phyloP scores from a whole-genome alignment of 2,797 vertebrate genomes.

The Lutjanus argentimaculatus region DNA sequence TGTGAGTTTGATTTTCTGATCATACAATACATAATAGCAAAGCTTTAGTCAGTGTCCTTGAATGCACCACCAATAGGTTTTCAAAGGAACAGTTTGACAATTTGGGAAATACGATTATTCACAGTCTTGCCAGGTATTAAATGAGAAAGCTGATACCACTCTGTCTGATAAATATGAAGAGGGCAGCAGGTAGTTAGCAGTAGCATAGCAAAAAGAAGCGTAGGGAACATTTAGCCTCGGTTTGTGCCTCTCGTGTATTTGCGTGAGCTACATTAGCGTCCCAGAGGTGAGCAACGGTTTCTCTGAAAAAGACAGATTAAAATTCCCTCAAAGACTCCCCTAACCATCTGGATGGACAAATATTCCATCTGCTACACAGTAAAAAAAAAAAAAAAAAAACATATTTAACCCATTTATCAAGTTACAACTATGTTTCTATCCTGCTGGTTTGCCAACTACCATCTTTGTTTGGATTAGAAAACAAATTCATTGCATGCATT shows the following conservation, averaged over 20 bases:
- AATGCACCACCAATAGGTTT: slow-evolving; percentile 19
- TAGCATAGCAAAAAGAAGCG: neutral
- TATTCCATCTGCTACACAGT: neutral
- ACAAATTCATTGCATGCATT: neutral
- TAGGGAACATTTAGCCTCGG: neutral
- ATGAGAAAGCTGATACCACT: neutral
- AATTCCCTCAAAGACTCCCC: neutral
- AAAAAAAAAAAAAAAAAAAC: neutral
- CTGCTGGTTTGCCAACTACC: neutral
- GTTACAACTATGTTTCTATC: neutral
- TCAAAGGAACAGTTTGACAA: slow-evolving; percentile 5
- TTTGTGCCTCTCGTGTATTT: neutral
- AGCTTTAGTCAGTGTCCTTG: slow-evolving; percentile 2
- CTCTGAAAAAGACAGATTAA: neutral
- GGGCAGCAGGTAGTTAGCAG: neutral
- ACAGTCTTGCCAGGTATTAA: neutral
- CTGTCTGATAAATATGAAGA: neutral
- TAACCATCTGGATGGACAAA: neutral
- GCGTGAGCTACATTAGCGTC: neutral
- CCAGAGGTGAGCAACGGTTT: neutral
- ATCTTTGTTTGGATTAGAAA: neutral
- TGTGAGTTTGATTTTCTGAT: slow-evolving; percentile 5
- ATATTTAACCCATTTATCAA: neutral
- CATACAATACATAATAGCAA: neutral
- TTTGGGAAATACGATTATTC: neutral